Percentiles rank a stretch among this genome's conserved stretches.
These are phyloP conservation scores for Mystacides longicornis DNA, from an alignment of 2,888 invertebrate genomes.

Conservation along the genomic window DNA sequence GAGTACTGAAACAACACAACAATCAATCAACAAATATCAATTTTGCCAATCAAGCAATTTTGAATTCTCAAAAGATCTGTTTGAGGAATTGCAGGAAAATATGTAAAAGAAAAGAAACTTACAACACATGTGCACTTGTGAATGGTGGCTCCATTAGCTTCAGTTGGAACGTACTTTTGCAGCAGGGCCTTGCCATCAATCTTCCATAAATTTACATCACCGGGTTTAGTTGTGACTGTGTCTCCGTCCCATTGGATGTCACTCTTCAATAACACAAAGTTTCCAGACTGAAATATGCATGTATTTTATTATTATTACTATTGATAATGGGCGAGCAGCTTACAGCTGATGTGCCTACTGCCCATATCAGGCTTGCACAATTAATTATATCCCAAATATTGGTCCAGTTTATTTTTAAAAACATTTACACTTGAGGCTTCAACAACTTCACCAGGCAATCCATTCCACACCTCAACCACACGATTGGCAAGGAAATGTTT, in stretches of 20 bases:
- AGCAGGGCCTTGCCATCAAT: conserved; percentile 60
- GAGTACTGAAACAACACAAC: conserved; percentile 41
- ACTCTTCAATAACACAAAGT: conserved; percentile 58
- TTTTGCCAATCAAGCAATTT: background rate
- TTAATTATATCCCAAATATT: no score
- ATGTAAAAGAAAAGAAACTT: conserved; percentile 30
- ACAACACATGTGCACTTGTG: conserved; percentile 58
- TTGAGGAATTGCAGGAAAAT: background rate
- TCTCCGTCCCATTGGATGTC: conserved; percentile 55
- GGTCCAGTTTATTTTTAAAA: no score
- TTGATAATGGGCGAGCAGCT: no score
- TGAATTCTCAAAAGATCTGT: background rate
- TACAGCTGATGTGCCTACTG: no score
- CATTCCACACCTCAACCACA: no score
- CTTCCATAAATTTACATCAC: conserved; percentile 60
- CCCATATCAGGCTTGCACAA: no score
- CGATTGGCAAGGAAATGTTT: no score
- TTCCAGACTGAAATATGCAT: conserved; percentile 48
- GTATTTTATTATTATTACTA: background rate
- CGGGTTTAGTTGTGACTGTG: conserved; percentile 45
- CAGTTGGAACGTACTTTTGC: conserved; percentile 59
- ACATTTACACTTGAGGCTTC: no score
- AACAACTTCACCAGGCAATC: no score
- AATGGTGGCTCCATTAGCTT: conserved; percentile 48
- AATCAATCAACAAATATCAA: background rate